Base-by-base conservation (phyloP, 2,797 vertebrate genomes). In the Pipistrellus pygmaeus region DNA sequence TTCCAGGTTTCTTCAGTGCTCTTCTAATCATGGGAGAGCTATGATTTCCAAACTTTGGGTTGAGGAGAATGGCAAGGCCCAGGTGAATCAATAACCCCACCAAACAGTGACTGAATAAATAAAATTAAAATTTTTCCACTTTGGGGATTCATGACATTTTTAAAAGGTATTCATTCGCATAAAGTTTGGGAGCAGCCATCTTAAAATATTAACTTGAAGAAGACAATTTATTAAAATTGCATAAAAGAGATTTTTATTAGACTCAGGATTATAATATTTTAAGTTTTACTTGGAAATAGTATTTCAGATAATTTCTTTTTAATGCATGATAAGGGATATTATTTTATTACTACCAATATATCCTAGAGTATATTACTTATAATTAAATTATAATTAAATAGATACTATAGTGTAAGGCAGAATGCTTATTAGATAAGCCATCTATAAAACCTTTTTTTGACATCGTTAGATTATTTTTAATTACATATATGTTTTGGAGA, bases 171-270 rank as follows among this genome's bases (percentile, higher is more conserved):
- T 85, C 51, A 82, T 77, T 94, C 27, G 30, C 4, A 32, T 76
- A 41, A 85, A 92, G n/a, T 90, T 83, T 86, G 75, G 41, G 64
- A 94, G 62, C 8, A 44, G 55, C 8, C 0, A 30, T 72, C 6
- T 68, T 91, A 77, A 38, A 93, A 87, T 78, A 82, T 82, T 89
- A 93, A 89, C 14, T 87, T 82, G 13, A 89, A 90, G 85, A n/a
- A 78, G 72, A 48, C 2, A 81, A 12, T 83, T 88, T 94, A 44
- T 93, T 90, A 88, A 92, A 95, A 78, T 91, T 85, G 15, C 30
- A 32, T 48, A 20, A 60, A 64, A 92, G 41, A 23, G 48, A 18
- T 73, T 82, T 95, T 88, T 89, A 86, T 93, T 69, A 94, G 44
- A 27, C 51, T 78, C 44, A 46, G 23, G 84, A 38, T 82, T 73